Evolutionary conservation across 2,888 invertebrate genomes (phyloP).

Genomic region (Ichneumon xanthorius): DNA sequence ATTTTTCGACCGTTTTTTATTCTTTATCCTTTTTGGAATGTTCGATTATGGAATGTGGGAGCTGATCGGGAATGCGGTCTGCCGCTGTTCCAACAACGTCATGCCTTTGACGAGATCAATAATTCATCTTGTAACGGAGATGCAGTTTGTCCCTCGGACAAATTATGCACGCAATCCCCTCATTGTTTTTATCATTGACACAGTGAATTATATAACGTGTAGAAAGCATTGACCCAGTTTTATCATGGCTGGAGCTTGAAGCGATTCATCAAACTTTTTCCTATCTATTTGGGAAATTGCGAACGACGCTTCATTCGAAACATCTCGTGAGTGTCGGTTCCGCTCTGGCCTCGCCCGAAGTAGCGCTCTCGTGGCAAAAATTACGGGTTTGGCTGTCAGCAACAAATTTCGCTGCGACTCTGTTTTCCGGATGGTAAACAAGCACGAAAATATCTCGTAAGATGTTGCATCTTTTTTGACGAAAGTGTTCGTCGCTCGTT

Average conservation of each 20-base stretch:
- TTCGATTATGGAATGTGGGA: background rate
- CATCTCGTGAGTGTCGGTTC: background rate
- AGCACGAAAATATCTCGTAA: slow-evolving; percentile 38
- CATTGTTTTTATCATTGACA: slow-evolving; percentile 14
- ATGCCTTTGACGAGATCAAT: slow-evolving; percentile 50
- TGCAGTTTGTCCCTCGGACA: slow-evolving; percentile 5
- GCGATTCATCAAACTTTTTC: background rate
- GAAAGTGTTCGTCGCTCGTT: slow-evolving; percentile 23
- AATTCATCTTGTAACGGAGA: slow-evolving; percentile 32
- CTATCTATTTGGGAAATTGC: slow-evolving; percentile 40
- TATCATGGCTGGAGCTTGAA: background rate
- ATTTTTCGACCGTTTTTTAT: background rate
- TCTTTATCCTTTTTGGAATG: background rate
- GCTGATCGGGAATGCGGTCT: slow-evolving; percentile 27
- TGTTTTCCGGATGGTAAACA: slow-evolving; percentile 1
- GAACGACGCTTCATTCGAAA: background rate
- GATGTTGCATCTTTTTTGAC: background rate
- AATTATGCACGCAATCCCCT: slow-evolving; percentile 24
- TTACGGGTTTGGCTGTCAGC: slow-evolving; percentile 41
- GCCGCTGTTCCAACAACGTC: slow-evolving; percentile 39
- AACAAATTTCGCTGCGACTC: background rate
- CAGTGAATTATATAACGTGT: slow-evolving; percentile 22
- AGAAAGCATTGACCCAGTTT: slow-evolving; percentile 49
- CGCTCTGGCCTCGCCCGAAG: slow-evolving; percentile 34
- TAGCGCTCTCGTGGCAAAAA: slow-evolving; percentile 30